Evolutionary conservation across 2,888 invertebrate species (phyloP), one percentile per base, ranked within the genome.

Genomic region (Leistus spinibarbis): DNA sequence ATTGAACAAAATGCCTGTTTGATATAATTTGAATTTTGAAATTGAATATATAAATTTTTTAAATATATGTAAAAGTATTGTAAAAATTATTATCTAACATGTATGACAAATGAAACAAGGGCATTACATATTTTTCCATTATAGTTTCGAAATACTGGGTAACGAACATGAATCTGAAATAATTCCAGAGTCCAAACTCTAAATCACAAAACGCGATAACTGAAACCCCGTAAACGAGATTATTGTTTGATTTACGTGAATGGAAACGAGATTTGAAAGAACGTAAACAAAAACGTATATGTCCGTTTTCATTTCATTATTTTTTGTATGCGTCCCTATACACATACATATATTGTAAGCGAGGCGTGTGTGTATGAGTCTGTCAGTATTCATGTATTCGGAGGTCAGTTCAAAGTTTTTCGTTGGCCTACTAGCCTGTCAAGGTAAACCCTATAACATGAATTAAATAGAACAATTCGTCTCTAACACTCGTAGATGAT

Each of bases 401-500:
- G 72, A 72, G 72, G 72, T 57, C 57, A 65, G 40, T 65, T 10
- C 60, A 20, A 22, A 23, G 23, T n/a, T 64, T 64, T 23, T 24
- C 57, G 64, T 23, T 64, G 63, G 63, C 23, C 63, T 24, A 54
- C 54, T 56, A 64, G 62, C 23, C 27, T 60, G 67, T 67, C 73
- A 73, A 73, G 73, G 73, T 73, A 73, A 73, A 64, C 54, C 3
- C n/a, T 63, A 40, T 53, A 57, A 19, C 17, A 22, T 62, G 67
- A 73, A 73, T 72, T 67, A 73, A 73, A 73, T 73, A 67, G 73
- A 73, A 73, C 73, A 67, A 73, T 73, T 73, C 72, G 54, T 72
- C 40, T 24, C 73, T 67, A 73, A 73, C 73, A 73, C 73, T 73
- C 60, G 67, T 57, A 73, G 73, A 73, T 73, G 73, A 67, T 67